These are phyloP conservation scores for Camptogramma bilineatum DNA, from an alignment of 2,888 invertebrate genomes.

Conservation along the genomic window DNA sequence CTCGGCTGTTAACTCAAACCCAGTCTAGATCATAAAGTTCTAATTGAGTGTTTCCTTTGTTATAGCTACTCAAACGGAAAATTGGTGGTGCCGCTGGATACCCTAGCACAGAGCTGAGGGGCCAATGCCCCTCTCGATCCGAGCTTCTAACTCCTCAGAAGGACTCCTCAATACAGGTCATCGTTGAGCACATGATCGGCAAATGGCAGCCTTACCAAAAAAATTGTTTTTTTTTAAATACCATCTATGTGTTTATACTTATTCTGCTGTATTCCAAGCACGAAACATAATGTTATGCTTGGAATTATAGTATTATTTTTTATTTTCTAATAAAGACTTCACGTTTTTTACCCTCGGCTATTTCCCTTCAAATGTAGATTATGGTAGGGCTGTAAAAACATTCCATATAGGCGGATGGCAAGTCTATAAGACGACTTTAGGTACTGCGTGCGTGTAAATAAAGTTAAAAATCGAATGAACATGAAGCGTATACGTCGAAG, in stretches of 20 bases:
- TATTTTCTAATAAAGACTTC: constrained; percentile 1
- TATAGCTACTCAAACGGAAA: constrained; percentile 85
- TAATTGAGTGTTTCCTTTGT: constrained; percentile 61
- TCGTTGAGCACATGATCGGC: constrained; percentile 52
- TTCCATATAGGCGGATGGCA: constrained; percentile 54
- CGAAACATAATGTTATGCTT: neutral
- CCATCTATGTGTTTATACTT: neutral
- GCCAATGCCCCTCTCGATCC: constrained; percentile 69
- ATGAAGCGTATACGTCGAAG: constrained; percentile 81
- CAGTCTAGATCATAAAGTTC: neutral
- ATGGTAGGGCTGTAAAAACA: constrained; percentile 49
- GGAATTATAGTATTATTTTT: neutral
- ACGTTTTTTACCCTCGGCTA: neutral
- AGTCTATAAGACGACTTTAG: constrained; percentile 71
- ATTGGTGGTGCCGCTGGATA: constrained; percentile 86
- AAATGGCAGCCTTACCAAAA: constrained; percentile 39
- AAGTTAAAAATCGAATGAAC: constrained; percentile 28
- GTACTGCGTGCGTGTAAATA: constrained; percentile 50
- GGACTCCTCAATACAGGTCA: constrained; percentile 67
- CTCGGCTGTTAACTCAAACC: neutral
- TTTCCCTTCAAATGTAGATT: constrained; percentile 15
- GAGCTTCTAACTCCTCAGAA: constrained; percentile 75
- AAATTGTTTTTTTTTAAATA: constrained; percentile 5
- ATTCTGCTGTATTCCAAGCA: neutral
- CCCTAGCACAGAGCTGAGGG: constrained; percentile 84